Evolutionary conservation across 2,113 vertebrate genomes (phyloP).

Genomic region (Sigmodon hispidus): DNA sequence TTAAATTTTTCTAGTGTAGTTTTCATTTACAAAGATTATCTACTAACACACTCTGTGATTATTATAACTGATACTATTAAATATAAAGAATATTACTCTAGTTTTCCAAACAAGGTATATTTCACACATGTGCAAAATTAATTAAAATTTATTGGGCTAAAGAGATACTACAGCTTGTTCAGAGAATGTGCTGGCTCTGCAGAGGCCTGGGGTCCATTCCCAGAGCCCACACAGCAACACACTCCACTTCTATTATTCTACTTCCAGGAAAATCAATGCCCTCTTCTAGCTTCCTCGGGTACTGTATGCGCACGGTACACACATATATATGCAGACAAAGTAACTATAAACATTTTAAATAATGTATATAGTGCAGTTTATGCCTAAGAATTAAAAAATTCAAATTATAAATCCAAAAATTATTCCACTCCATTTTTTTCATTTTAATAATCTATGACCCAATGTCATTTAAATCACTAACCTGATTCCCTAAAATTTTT

Average conservation of each 20-base stretch:
- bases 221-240: not conserved
- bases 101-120: slow-evolving; percentile 25
- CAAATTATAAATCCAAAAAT: not conserved
- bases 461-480: slow-evolving; percentile 13
- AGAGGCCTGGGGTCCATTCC: not conserved
- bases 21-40: slow-evolving; percentile 33
- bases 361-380: not conserved
- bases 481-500: not conserved
- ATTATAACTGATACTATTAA: not conserved
- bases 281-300: not conserved
- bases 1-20: not conserved
- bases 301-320: not conserved
- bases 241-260: not conserved
- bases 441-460: slow-evolving; percentile 28
- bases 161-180: not conserved
- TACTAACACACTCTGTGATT: not conserved
- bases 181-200: not conserved
- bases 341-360: no score
- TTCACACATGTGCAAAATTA: slow-evolving; percentile 41
- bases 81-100: not conserved
- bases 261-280: not conserved
- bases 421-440: not conserved
- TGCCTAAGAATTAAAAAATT: slow-evolving; percentile 42
- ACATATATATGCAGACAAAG: not conserved
- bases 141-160: not conserved